phyloP scores from a whole-genome alignment of 2,888 invertebrate genomes.

The Mycalesis mineus region DNA sequence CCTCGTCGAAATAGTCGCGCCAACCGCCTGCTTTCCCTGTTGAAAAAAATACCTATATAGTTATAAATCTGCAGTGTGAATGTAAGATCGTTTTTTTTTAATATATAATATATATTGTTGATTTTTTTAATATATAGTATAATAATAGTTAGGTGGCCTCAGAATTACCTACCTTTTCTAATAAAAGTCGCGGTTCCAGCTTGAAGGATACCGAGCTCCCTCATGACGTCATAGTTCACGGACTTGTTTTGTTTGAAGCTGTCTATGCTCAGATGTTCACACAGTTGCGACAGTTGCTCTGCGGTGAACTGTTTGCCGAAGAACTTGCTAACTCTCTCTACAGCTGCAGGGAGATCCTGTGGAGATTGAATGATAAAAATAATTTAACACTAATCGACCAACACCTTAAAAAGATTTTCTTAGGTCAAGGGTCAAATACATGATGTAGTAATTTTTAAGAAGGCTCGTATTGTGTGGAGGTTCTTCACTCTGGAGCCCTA shows the following conservation, averaged over 20 bases:
- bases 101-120: too few species aligned
- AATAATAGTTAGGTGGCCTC: neutral
- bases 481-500: too few species aligned
- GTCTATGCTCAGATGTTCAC: constrained; percentile 86
- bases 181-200: constrained; percentile 81
- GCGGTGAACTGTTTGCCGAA: constrained; percentile 77
- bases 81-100: too few species aligned
- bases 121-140: too few species aligned
- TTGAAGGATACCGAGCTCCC: constrained; percentile 78
- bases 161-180: constrained; percentile 71
- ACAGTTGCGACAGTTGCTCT: constrained; percentile 79
- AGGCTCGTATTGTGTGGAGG: too few species aligned
- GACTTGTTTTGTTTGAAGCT: constrained; percentile 89
- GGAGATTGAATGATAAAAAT: constrained; percentile 1
- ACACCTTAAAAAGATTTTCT: too few species aligned
- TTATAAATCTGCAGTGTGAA: too few species aligned
- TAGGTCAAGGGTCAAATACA: too few species aligned
- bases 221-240: constrained; percentile 84
- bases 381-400: too few species aligned
- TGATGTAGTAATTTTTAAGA: too few species aligned
- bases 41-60: too few species aligned
- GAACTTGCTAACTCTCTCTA: constrained; percentile 80
- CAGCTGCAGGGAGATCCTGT: constrained; percentile 78
- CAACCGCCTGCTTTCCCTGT: constrained; percentile 83
- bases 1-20: constrained; percentile 83